Evolutionary conservation across 2,113 vertebrate genomes (phyloP), one percentile per base, ranked within the genome.

Genomic region (Mugil cephalus): DNA sequence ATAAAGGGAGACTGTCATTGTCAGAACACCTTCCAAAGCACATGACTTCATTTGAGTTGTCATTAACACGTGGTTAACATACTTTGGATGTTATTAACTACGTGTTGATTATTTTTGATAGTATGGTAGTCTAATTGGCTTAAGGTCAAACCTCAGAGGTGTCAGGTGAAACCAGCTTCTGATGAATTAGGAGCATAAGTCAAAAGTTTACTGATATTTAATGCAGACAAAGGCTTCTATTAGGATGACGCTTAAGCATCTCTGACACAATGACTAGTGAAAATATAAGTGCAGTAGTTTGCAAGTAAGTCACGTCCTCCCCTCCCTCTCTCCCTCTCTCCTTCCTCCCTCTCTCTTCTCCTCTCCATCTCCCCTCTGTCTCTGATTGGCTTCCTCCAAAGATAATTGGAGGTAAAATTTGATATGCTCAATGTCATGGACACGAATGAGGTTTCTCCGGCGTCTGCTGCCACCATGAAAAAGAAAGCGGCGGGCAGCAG

Each of bases 351-450:
- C 18, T 3, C 42, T 65, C 35, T 59, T 52, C 38, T 70, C 56
- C 76, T 69, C 79, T 81, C 74, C 64, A 46, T 77, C 82, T 67
- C 59, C 51, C 40, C 84, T 82, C 79, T 51, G 4, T 68, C 63
- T 66, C 74, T 87, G 81, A 92, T 88, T 90, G 86, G 77, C 88
- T 81, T 91, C 84, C 82, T 80, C 71, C 89, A 80, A 86, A 91
- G 77, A 88, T 83, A 87, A 87, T 90, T 81, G 87, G 85, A 91
- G 87, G 80, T 79, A 90, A 90, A 77, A 84, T 92, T 83, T 88
- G 90, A 91, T 88, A 82, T 86, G 79, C 80, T 83, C 82, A 91
- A 89, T 91, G 88, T 89, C 89, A 94, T 93, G 93, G 92, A 94
- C 89, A 92, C 84, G 80, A 92, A 88, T 85, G 91, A 93, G 77